Conservation (phyloP, 2,797 vertebrate genomes). For the Gallinago nigripennis region DNA sequence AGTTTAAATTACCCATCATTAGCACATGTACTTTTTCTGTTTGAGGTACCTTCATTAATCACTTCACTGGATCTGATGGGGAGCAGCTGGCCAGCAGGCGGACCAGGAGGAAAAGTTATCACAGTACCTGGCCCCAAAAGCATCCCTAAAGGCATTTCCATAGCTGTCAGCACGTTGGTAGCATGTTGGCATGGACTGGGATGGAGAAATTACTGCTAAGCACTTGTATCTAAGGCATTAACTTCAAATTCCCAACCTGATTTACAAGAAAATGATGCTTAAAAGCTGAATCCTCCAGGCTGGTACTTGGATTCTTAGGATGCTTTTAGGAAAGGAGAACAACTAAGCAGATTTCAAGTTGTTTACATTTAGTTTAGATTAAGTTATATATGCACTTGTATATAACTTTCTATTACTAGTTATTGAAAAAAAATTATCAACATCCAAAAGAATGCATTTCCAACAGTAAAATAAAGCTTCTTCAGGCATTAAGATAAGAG, state of each 20-base stretch:
- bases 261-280: background rate
- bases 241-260: background rate
- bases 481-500: background rate
- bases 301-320: background rate
- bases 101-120: background rate
- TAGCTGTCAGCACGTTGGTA: background rate
- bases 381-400: background rate
- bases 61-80: background rate
- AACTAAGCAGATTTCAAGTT: background rate
- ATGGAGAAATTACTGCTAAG: background rate
- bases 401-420: background rate
- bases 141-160: background rate
- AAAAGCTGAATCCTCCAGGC: background rate
- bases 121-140: background rate
- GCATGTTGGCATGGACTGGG: background rate
- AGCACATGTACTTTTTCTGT: background rate
- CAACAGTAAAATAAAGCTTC: background rate
- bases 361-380: background rate
- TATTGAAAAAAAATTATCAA: background rate
- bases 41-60: background rate
- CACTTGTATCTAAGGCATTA: background rate
- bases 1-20: background rate
- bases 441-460: background rate
- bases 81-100: constrained; percentile 19
- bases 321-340: background rate